Base-by-base conservation (phyloP, 2,113 vertebrate genomes). In the Choloepus hoffmanni region DNA sequence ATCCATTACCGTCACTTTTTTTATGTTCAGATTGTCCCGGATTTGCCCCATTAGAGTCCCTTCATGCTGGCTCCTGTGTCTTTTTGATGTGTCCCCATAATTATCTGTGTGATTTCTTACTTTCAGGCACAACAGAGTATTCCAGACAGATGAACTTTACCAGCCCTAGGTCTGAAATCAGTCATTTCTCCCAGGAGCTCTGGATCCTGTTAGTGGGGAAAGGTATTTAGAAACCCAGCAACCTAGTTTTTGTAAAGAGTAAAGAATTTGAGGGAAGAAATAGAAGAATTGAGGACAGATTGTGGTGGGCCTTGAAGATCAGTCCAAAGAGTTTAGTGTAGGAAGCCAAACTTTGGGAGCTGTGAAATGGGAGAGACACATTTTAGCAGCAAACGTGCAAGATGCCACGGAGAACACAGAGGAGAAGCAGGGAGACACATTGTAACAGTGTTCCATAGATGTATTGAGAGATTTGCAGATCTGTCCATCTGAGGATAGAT, bases 151-250 rank as follows among this genome's bases (percentile, higher is more conserved):
- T 89, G 86, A 62, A 72, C 73, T 85, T 73, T 55, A 45, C 18
- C 30, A 92, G 55, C 26, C 28, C 28, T 21, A 70, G 63, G 24
- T 24, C 62, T 26, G 24, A 63, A 63, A 26, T 63, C 5, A 23
- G 43, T 83, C 62, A 53, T 72, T 85, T 60, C 78, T 53, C 45
- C n/a, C n/a, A 82, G 72, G 45, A 93, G 62, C 50, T 8, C 63
- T 92, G 62, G 62, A 36, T 92, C 68, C 28, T 92, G 79, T 82
- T 43, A 40, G 30, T 73, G 33, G 67, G 33, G 33, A 60, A 10
- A 50, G 21, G 26, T 81, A 76, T 82, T 96, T 87, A 74, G 28
- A 88, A 88, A 77, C 28, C 68, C 68, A 62, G 55, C 10, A 85
- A 40, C 15, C 70, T 73, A 30, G 21, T 84, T 85, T 83, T 62